phyloP scores from a whole-genome alignment of 2,888 invertebrate genomes.

The Campopleginae sp. region DNA sequence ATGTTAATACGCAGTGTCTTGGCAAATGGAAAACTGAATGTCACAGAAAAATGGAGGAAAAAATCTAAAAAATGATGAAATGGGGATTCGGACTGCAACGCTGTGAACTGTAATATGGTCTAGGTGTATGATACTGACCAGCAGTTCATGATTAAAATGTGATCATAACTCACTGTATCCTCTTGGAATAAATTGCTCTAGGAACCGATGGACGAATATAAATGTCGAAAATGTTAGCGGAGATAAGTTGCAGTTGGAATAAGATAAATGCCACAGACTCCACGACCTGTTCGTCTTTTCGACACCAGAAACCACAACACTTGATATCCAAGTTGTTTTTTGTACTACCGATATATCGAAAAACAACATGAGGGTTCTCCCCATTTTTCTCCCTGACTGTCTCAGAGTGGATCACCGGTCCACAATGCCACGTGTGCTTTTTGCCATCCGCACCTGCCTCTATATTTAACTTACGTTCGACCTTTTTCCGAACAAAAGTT shows the following conservation, averaged over 20 bases:
- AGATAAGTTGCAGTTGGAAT: constrained; percentile 15
- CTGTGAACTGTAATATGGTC: neutral
- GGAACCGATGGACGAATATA: constrained; percentile 15
- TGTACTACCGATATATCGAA: neutral
- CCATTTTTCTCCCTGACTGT: constrained; percentile 37
- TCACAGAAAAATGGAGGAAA: too few relatives aligned
- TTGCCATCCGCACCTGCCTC: constrained; percentile 10
- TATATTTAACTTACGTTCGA: neutral
- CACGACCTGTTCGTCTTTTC: neutral
- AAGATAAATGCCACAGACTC: constrained; percentile 29
- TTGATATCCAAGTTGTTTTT: constrained; percentile 9
- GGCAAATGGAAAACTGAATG: too few relatives aligned
- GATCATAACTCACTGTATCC: neutral
- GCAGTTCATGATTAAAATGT: neutral
- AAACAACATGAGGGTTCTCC: constrained; percentile 27
- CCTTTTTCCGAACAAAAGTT: neutral
- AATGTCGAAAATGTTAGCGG: constrained; percentile 20
- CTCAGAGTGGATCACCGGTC: constrained; percentile 9
- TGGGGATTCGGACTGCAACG: too few relatives aligned
- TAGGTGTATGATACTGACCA: neutral
- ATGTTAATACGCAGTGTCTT: too few relatives aligned
- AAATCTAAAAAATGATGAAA: too few relatives aligned
- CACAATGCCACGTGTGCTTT: constrained; percentile 26
- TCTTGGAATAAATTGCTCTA: neutral
- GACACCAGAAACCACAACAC: neutral